Evolutionary conservation across 2,113 vertebrate species (phyloP).

Genomic region (Rhea pennata): DNA sequence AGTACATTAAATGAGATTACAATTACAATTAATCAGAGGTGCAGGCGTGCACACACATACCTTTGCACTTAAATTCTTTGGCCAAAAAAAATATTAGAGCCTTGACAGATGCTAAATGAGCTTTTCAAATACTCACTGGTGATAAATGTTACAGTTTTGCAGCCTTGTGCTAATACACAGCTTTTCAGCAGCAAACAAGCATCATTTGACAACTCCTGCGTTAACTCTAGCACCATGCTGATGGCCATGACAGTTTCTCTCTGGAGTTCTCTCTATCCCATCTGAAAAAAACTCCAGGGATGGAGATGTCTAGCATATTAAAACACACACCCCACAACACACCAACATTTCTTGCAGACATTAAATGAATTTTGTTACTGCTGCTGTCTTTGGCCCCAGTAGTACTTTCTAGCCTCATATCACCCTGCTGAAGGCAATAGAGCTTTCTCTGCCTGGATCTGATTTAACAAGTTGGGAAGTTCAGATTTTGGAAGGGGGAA

Average conservation of each 20-base stretch:
- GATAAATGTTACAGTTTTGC: slow-evolving; percentile 14
- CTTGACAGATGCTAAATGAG: slow-evolving; percentile 61
- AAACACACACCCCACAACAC: not conserved
- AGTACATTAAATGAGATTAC: slow-evolving; percentile 55
- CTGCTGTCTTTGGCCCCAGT: not conserved
- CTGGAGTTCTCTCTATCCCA: not conserved
- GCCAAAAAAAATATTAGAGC: slow-evolving; percentile 20
- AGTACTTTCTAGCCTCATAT: too few species aligned
- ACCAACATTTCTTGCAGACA: not conserved
- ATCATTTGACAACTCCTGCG: not conserved
- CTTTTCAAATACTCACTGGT: slow-evolving; percentile 27
- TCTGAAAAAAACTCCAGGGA: slow-evolving; percentile 20
- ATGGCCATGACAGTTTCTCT: not conserved
- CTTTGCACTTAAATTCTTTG: slow-evolving; percentile 30
- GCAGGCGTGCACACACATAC: not conserved
- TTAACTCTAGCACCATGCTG: not conserved
- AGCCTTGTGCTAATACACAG: slow-evolving; percentile 39
- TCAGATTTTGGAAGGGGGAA: not conserved
- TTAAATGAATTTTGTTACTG: not conserved
- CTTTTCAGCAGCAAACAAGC: not conserved
- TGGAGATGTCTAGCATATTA: not conserved
- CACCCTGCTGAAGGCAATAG: not conserved
- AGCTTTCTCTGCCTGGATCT: not conserved
- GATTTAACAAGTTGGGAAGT: not conserved
- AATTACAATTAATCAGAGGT: slow-evolving; percentile 53